Base-by-base conservation (phyloP, 2,797 vertebrate species). In the Anguilla anguilla region DNA sequence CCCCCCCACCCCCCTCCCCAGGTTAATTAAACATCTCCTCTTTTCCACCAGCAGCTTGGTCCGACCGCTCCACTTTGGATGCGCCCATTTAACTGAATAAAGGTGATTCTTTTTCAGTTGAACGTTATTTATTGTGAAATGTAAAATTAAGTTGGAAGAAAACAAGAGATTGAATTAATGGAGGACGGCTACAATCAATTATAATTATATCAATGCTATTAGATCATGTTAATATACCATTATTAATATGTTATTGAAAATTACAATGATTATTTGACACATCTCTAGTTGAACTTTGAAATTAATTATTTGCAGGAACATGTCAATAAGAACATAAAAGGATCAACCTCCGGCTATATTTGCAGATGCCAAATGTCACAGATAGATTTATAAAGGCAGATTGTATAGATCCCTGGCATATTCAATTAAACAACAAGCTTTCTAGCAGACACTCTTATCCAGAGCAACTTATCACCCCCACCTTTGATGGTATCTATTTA, bases 31-130 rank as follows among this genome's bases (percentile, higher is more conserved):
- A 57, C 6, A 39, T 72, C 64, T 72, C 61, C 67, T 31, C 49
- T 31, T 84, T 84, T 74, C 61, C 87, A 74, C 22, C 7, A 2
- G 81, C 28, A 43, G 69, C 61, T 35, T 7, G n/a, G 61, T 87
- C 6, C 51, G 53, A 87, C 22, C 9, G 7, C 46, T 25, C 22
- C 46, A 22, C 79, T 51, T 51, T 46, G 79, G 22, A 11, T 35
- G 28, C 2, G 22, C 79, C 46, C 10, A 9, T 0, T 51, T 43
- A 25, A 82, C 51, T 10, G 19, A 51, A n/a, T 51, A 51, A 25
- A 82, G 79, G n/a, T 79, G 35, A 19, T 69, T 61, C 43, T 72
- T 49, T 61, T 11, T 28, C 1, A 72, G 7, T 69, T 83, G 6
- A 31, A 69, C 61, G 39, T n/a, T 31, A 39, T 43, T 28, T 39